phyloP scores from a whole-genome alignment of 2,113 vertebrate species.

The Diphyllodes magnificus region DNA sequence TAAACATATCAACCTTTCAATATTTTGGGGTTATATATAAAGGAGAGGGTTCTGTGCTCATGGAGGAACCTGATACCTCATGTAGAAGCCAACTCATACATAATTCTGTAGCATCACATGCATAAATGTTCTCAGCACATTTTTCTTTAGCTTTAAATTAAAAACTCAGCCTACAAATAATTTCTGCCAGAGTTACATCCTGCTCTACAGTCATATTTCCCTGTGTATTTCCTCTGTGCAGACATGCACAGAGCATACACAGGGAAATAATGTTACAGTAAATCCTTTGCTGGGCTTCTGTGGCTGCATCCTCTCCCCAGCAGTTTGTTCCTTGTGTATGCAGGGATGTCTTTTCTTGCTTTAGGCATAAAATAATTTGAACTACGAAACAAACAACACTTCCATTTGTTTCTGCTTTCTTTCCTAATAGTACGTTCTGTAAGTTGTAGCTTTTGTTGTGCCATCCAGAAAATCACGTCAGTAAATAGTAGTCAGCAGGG shows the following conservation, averaged over 20 bases:
- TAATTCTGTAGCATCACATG: not conserved
- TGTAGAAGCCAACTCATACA: not conserved
- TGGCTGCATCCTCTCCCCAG: not conserved
- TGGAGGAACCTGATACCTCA: not conserved
- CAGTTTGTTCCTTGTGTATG: accelerated
- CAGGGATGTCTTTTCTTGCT: not conserved
- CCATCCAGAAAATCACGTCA: not conserved
- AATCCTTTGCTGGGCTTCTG: not conserved
- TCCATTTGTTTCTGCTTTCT: not conserved
- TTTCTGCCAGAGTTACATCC: not conserved
- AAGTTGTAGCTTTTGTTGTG: not conserved
- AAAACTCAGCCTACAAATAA: not conserved
- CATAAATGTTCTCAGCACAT: not conserved
- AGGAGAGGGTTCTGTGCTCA: not conserved
- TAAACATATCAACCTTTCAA: not conserved
- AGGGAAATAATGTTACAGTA: not conserved
- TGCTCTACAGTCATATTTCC: not conserved
- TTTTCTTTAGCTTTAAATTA: not conserved
- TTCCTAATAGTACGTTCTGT: not conserved
- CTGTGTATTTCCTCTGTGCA: not conserved
- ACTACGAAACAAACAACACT: not conserved
- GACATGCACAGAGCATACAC: not conserved
- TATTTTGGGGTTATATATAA: not conserved
- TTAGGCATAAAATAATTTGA: not conserved
- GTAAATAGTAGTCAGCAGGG: not conserved